A percentile compares a stretch with the other conserved stretches of the same genome.
Conservation (phyloP, 2,888 invertebrate species). For the Lasioglossum marginatum region DNA sequence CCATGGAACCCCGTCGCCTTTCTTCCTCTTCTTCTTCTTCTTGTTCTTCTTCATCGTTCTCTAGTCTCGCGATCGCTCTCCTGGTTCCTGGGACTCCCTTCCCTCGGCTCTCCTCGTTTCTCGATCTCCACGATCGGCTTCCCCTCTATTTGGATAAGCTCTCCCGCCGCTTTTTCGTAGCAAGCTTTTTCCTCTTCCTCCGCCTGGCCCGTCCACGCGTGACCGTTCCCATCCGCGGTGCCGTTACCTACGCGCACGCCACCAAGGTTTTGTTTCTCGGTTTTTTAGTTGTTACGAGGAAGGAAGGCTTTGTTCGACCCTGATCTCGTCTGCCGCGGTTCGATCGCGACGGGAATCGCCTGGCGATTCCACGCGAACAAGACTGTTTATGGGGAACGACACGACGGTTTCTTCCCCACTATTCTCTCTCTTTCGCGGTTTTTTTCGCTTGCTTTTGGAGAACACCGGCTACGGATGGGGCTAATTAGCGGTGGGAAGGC, state of each 20-base stretch:
- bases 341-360: slow-evolving; percentile 7
- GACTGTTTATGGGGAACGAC: slow-evolving; percentile 15
- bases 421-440: not conserved
- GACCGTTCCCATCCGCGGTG: slow-evolving; percentile 39
- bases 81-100: not conserved
- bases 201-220: not conserved
- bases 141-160: slow-evolving; percentile 39
- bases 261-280: not conserved
- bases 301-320: slow-evolving; percentile 27
- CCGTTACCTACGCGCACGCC: slow-evolving; percentile 46
- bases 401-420: too few relatives aligned
- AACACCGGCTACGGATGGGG: not conserved
- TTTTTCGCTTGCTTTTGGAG: not conserved
- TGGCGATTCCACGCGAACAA: not conserved
- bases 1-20: slow-evolving; percentile 3
- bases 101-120: not conserved
- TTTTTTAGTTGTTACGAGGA: slow-evolving; percentile 49
- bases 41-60: not conserved
- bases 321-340: slow-evolving; percentile 34
- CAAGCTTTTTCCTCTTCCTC: slow-evolving; percentile 10
- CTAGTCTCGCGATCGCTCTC: not conserved
- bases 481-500: not conserved
- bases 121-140: not conserved
- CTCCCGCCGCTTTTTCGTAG: slow-evolving; percentile 9
- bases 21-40: not conserved